Base-by-base conservation (phyloP, 2,888 invertebrate genomes). In the Formica aserva region DNA sequence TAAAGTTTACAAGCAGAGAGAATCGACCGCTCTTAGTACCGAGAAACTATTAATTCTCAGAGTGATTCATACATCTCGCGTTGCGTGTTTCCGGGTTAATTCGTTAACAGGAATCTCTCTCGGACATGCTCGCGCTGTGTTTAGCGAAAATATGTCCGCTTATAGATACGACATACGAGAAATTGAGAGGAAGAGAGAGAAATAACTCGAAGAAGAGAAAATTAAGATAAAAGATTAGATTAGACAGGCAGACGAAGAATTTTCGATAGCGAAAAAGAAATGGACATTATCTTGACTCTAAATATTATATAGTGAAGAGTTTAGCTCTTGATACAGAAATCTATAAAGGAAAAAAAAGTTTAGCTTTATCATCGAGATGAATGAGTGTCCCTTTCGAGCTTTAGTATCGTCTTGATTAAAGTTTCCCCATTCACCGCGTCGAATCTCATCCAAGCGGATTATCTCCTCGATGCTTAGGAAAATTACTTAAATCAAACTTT, bases 381-480 rank as follows among this genome's bases (percentile, higher is more conserved):
- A 55, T 29, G 55, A 2, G 9, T 26, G 8, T 29, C n/a, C n/a
- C 29, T 55, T n/a, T 15, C 3, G 38, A 5, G 22, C 38, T 35
- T 26, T 52, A 13, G 18, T 26, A 55, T 29, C 65, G 2, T 4
- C 6, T 22, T 15, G n/a, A 55, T 55, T 66, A 77, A 57, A 66
- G n/a, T 66, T 55, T 57, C 5, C 15, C 38, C 26, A 35, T 29
- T 66, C 38, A 29, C 13, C 38, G 35, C 26, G 52, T 41, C 29
- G 55, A 66, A 66, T 77, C 55, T 77, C 65, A 65, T 76, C 35
- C 13, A 22, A 26, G 77, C 29, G 55, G 55, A 77, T 77, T n/a
- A 66, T 55, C 55, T 76, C 26, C 26, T 38, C 22, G 62, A 32
- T 45, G 62, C 15, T 62, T 11, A n/a, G n/a, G 11, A 38, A 55